Conservation (phyloP, 2,888 invertebrate genomes). For the Noctua fimbriata region DNA sequence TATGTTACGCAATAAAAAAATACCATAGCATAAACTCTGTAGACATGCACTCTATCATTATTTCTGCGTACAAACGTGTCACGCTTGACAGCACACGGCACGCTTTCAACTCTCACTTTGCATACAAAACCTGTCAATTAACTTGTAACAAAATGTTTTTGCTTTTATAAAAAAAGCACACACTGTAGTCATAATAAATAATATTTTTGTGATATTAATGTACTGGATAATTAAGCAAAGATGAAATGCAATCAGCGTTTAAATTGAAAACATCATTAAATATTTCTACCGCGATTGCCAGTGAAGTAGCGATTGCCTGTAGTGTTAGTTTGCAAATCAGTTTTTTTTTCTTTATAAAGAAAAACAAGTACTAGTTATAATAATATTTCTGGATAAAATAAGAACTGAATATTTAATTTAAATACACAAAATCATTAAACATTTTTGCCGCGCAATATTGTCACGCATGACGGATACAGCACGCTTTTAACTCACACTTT, state of each 20-base stretch:
- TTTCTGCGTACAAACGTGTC: slow-evolving; percentile 24
- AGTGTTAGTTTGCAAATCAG: neutral
- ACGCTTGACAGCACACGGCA: slow-evolving; percentile 39
- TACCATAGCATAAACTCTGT: neutral
- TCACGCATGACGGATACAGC: slow-evolving; percentile 11
- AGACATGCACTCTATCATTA: slow-evolving; percentile 20
- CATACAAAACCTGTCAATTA: slow-evolving; percentile 29
- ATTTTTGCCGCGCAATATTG: neutral
- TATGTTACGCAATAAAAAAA: neutral
- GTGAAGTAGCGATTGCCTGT: neutral
- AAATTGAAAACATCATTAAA: neutral
- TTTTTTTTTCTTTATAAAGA: neutral
- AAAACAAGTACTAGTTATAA: neutral
- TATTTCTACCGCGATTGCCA: neutral
- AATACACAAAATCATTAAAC: slow-evolving; percentile 2
- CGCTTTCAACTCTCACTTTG: slow-evolving; percentile 34
- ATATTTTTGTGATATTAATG: neutral
- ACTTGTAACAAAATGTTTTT: neutral
- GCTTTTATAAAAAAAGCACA: neutral
- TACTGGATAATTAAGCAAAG: neutral
- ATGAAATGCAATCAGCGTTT: neutral
- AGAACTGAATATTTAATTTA: neutral
- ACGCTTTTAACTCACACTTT: slow-evolving; percentile 27
- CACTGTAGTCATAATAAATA: neutral
- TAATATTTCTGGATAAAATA: neutral